These are phyloP conservation scores for Andrena dorsata DNA, from an alignment of 2,888 invertebrate species.

Conservation along the genomic window DNA sequence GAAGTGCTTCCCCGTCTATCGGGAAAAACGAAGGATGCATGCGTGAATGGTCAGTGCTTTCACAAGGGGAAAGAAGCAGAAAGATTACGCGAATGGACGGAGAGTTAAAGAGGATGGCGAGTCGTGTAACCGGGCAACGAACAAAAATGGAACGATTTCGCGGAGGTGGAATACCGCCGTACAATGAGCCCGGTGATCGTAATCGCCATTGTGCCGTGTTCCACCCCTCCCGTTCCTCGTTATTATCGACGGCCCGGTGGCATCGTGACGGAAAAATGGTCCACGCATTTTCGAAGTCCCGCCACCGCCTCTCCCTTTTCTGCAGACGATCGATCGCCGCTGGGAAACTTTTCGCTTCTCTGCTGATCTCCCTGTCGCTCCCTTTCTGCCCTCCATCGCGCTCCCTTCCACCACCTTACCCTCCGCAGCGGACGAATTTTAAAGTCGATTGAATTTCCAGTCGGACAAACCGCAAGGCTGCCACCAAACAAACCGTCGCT, in stretches of 20 bases:
- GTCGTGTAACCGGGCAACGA: slow-evolving; percentile 51
- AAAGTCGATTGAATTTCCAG: slow-evolving; percentile 69
- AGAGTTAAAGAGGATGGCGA: slow-evolving; percentile 52
- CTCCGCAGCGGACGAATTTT: slow-evolving; percentile 60
- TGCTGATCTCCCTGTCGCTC: slow-evolving; percentile 39
- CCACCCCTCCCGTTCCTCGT: slow-evolving; percentile 60
- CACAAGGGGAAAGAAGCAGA: slow-evolving; percentile 41
- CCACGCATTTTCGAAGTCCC: slow-evolving; percentile 74
- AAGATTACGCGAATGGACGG: slow-evolving; percentile 51
- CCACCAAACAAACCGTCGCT: slow-evolving; percentile 42
- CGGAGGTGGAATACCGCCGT: slow-evolving; percentile 60
- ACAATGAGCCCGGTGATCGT: slow-evolving; percentile 75
- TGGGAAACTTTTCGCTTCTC: slow-evolving; percentile 56
- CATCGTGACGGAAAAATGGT: slow-evolving; percentile 73
- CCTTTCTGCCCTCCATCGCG: slow-evolving; percentile 25
- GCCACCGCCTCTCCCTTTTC: slow-evolving; percentile 36
- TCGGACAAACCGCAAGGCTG: slow-evolving; percentile 51
- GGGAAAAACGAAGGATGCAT: slow-evolving; percentile 29
- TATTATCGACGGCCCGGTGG: slow-evolving; percentile 70
- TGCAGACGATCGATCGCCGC: slow-evolving; percentile 61
- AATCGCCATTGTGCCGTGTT: slow-evolving; percentile 75
- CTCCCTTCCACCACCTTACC: slow-evolving; percentile 30
- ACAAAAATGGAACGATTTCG: slow-evolving; percentile 64
- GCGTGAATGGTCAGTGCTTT: slow-evolving; percentile 49
- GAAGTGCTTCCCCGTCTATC: slow-evolving; percentile 26